A percentile compares a stretch with the other conserved stretches of the same genome.
Evolutionary conservation across 37 sponge, comb jelly and placozoan species (phyloP).

Genomic region (Haliclona indistincta): DNA sequence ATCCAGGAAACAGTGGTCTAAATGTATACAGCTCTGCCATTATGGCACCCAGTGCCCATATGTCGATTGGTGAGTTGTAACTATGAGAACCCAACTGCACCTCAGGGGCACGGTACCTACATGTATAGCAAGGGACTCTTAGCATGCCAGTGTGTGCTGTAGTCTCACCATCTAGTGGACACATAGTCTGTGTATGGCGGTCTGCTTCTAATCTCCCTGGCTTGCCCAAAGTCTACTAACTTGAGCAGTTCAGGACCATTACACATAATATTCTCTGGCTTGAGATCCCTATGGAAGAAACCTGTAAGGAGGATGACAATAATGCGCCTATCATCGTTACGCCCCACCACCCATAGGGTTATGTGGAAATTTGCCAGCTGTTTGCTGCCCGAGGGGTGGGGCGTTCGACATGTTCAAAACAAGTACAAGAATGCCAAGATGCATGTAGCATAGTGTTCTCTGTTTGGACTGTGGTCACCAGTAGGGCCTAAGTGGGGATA

Average conservation of each 20-base stretch:
- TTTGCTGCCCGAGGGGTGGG: no score
- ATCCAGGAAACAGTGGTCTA: conserved; percentile 94
- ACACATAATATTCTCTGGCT: conserved; percentile 98
- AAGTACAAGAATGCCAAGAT: background rate
- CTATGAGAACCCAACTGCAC: conserved; percentile 80
- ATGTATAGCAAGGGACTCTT: background rate
- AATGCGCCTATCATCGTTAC: no score
- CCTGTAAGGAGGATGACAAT: conserved; percentile 71
- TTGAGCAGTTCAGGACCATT: conserved; percentile 92
- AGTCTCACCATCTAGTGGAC: conserved; percentile 91
- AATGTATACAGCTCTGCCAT: conserved; percentile 94
- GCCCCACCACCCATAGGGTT: no score
- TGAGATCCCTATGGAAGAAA: conserved; percentile 96
- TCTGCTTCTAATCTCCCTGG: conserved; percentile 91
- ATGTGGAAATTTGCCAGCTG: no score
- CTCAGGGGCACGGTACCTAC: conserved; percentile 97
- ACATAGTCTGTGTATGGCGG: conserved; percentile 99
- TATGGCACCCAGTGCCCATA: conserved; percentile 97
- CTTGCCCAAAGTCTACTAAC: conserved; percentile 98
- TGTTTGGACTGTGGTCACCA: no score
- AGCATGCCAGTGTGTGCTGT: background rate
- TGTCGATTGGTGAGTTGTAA: conserved; percentile 96
- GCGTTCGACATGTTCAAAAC: no score
- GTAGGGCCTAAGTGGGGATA: no score
- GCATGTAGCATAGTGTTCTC: no score